Evolutionary conservation across 2,888 invertebrate genomes (phyloP).

Genomic region (Bruchidius siliquastri): DNA sequence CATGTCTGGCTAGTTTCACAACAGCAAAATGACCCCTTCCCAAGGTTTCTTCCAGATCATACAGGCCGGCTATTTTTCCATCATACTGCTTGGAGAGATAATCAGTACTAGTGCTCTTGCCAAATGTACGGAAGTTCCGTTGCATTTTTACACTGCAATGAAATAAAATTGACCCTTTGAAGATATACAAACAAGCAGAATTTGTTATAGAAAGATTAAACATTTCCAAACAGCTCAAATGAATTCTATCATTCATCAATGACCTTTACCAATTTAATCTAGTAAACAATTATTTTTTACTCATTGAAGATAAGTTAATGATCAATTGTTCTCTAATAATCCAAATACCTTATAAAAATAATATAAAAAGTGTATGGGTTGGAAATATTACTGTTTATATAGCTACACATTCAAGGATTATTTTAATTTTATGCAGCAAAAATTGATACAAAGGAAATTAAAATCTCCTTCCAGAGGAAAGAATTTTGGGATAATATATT

Average conservation of each 20-base stretch:
- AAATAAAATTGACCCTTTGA: too few species aligned
- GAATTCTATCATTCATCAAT: not conserved
- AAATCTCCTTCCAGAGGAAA: too few species aligned
- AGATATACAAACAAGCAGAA: not conserved
- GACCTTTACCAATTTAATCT: not conserved
- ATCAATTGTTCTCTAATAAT: not conserved
- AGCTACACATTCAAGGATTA: too few species aligned
- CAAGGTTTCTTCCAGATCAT: slow-evolving; percentile 95
- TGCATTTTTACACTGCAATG: not conserved
- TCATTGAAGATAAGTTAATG: not conserved
- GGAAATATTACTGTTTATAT: too few species aligned
- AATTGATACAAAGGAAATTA: too few species aligned
- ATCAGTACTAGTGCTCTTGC: not conserved
- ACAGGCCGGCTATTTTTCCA: slow-evolving; percentile 91
- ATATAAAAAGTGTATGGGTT: too few species aligned
- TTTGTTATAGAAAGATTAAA: not conserved
- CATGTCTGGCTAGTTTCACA: slow-evolving; percentile 95
- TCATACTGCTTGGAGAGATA: slow-evolving; percentile 51
- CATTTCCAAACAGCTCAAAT: not conserved
- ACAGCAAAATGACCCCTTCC: slow-evolving; percentile 99
- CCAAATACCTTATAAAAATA: not conserved
- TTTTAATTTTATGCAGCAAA: too few species aligned
- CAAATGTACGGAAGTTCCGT: not conserved
- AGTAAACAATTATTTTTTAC: not conserved
- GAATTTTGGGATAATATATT: too few species aligned